phyloP scores from a whole-genome alignment of 1,140 invertebrate species.

The Helicoverpa zea region DNA sequence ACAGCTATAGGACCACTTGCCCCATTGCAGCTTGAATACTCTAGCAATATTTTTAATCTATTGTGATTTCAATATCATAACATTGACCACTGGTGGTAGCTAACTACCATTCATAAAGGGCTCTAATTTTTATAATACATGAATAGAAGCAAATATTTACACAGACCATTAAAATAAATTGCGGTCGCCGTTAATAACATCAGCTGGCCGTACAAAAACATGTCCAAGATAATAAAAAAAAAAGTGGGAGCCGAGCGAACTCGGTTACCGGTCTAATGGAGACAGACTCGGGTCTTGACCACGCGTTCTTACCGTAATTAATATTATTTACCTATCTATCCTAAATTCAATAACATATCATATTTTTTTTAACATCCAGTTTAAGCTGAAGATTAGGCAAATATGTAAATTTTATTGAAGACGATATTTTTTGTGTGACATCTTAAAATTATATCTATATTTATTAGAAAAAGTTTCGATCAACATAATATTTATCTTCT shows the following conservation, averaged over 20 bases:
- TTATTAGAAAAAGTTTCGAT: background rate
- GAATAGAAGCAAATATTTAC: constrained; percentile 53
- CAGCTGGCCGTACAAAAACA: constrained; percentile 61
- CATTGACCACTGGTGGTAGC: no score
- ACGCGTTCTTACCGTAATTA: constrained; percentile 10
- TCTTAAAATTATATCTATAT: no score
- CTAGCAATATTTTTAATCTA: no score
- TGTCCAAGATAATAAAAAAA: constrained; percentile 48
- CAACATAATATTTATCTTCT: background rate
- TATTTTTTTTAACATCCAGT: background rate
- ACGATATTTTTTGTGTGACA: no score
- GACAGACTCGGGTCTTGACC: constrained; percentile 1
- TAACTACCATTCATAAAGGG: constrained; percentile 7
- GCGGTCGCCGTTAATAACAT: constrained; percentile 56
- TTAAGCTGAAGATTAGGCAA: background rate
- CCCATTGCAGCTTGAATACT: no score
- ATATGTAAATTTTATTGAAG: background rate
- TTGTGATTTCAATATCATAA: no score
- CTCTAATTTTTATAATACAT: constrained; percentile 30
- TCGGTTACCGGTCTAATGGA: constrained; percentile 42
- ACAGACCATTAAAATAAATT: constrained; percentile 63
- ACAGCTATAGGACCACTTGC: no score
- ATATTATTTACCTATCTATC: constrained; percentile 3
- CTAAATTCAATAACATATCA: constrained; percentile 6
- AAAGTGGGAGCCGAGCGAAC: constrained; percentile 29